Conservation (phyloP, 2,888 invertebrate genomes). For the Hetaerina titia region DNA sequence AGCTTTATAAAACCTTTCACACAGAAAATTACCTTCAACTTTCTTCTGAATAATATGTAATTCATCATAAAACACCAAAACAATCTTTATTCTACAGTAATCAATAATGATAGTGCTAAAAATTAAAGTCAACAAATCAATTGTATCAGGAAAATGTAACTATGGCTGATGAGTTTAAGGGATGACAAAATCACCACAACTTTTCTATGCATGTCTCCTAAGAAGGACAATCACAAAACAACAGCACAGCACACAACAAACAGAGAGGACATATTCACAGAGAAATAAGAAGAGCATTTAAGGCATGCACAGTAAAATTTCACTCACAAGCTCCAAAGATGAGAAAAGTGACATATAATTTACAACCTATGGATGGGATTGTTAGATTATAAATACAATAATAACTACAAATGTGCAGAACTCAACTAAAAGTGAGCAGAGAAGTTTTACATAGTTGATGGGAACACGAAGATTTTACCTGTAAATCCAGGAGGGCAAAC, state of each 20-base stretch:
- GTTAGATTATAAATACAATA: neutral
- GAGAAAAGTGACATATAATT: constrained; percentile 23
- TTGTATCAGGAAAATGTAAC: neutral
- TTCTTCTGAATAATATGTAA: neutral
- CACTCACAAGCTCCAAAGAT: constrained; percentile 52
- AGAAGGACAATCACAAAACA: constrained; percentile 11
- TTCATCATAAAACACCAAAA: neutral
- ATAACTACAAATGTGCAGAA: constrained; percentile 43
- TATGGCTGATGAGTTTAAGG: neutral
- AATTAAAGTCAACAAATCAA: neutral
- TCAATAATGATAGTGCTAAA: neutral
- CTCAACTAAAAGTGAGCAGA: constrained; percentile 1
- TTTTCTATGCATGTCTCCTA: neutral
- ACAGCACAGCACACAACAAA: neutral
- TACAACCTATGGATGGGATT: neutral
- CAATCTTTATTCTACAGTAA: neutral
- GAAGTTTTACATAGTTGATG: neutral
- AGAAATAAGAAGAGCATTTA: constrained; percentile 10
- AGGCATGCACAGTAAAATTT: constrained; percentile 47
- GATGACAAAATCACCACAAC: neutral
- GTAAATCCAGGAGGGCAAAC: constrained; percentile 85
- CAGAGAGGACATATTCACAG: constrained; percentile 18
- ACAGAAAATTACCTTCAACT: neutral
- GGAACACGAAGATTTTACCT: constrained; percentile 77
- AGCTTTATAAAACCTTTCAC: neutral